Evolutionary conservation across 2,888 invertebrate genomes (phyloP).

Genomic region (Prosopocoilus inquinatus): DNA sequence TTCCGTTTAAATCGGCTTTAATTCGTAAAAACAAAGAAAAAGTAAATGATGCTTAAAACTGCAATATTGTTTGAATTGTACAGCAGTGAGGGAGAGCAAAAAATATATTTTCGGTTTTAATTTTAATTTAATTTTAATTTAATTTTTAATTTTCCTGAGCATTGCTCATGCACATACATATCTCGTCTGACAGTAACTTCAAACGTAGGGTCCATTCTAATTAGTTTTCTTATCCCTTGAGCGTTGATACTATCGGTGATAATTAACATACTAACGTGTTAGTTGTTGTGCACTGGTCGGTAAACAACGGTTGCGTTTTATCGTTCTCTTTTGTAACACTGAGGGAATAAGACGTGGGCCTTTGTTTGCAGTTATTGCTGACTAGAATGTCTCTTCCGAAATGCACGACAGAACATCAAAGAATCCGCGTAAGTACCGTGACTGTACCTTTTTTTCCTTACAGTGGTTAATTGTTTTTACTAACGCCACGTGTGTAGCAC

Average conservation of each 20-base stretch:
- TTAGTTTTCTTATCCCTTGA: not conserved
- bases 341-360: constrained; percentile 31
- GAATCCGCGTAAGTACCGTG: constrained; percentile 81
- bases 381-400: constrained; percentile 84
- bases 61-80: too few relatives aligned
- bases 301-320: constrained; percentile 5
- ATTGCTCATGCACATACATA: too few relatives aligned
- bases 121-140: too few relatives aligned
- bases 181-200: too few relatives aligned
- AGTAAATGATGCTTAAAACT: too few relatives aligned
- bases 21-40: too few relatives aligned
- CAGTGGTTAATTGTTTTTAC: not conserved
- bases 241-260: not conserved
- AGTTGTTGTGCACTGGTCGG: constrained; percentile 12
- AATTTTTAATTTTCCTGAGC: too few relatives aligned
- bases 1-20: too few relatives aligned
- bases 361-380: constrained; percentile 82
- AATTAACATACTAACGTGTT: constrained; percentile 19
- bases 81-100: too few relatives aligned
- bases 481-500: not conserved
- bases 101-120: too few relatives aligned
- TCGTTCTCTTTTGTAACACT: constrained; percentile 1
- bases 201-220: not conserved
- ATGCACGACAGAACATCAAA: constrained; percentile 82
- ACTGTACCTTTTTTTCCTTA: constrained; percentile 19